Conservation (phyloP, 1,140 invertebrate species). For the Leptoteleia sp. region DNA sequence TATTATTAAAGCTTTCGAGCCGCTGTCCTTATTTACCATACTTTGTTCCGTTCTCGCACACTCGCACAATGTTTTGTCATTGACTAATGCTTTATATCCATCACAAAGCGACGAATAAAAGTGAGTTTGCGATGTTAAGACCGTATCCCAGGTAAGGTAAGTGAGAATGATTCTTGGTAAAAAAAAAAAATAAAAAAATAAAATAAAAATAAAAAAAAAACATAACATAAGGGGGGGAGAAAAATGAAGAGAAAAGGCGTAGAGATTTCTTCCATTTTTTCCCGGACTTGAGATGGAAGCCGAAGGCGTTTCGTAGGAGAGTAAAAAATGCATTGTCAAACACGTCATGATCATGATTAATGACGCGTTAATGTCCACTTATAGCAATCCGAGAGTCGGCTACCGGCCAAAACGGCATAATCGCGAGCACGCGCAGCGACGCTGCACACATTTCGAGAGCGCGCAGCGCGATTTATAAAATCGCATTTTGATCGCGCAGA, state of each 20-base stretch:
- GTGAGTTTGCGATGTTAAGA: slow-evolving; percentile 50
- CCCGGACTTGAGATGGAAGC: no score
- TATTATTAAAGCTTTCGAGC: slow-evolving; percentile 41
- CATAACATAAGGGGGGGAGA: no score
- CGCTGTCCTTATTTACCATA: slow-evolving; percentile 45
- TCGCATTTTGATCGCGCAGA: slow-evolving; percentile 71
- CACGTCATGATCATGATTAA: slow-evolving; percentile 72
- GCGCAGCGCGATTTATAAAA: slow-evolving; percentile 68
- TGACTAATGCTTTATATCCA: slow-evolving; percentile 59
- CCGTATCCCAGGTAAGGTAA: slow-evolving; percentile 54
- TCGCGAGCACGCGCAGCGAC: slow-evolving; percentile 62
- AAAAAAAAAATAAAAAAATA: no score
- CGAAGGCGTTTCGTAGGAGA: slow-evolving; percentile 44
- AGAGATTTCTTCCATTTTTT: slow-evolving; percentile 25
- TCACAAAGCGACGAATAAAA: slow-evolving; percentile 62
- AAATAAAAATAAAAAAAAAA: no score
- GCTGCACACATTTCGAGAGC: slow-evolving; percentile 62
- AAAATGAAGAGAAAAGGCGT: slow-evolving; percentile 11
- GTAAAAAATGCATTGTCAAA: slow-evolving; percentile 62
- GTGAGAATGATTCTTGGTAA: slow-evolving; percentile 35
- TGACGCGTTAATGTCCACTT: slow-evolving; percentile 77
- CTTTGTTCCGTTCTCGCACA: slow-evolving; percentile 25
- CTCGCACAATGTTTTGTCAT: slow-evolving; percentile 51
- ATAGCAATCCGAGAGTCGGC: slow-evolving; percentile 68
- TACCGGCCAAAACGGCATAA: slow-evolving; percentile 70